These are phyloP conservation scores for Furcifer pardalis DNA, from an alignment of 2,797 vertebrate species.

Conservation along the genomic window DNA sequence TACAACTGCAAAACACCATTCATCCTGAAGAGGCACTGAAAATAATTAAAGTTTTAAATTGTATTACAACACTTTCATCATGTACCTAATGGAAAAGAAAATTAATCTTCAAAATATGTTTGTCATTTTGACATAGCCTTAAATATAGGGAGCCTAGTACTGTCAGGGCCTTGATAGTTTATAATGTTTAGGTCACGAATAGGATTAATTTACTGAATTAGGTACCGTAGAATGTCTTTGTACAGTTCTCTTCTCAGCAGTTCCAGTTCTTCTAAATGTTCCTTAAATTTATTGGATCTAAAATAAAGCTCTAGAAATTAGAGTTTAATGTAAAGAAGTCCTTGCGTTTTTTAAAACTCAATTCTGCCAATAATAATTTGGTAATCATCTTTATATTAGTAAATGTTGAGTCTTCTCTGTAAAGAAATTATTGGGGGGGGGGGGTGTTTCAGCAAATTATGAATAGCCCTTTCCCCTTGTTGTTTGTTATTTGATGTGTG, in stretches of 20 bases:
- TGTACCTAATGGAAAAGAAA: conserved; percentile 42
- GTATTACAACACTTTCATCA: conserved; percentile 50
- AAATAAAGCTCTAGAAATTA: conserved; percentile 1
- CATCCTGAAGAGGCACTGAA: conserved; percentile 32
- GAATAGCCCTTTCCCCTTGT: not conserved
- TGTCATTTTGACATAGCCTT: conserved; percentile 26
- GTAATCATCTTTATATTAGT: conserved; percentile 62
- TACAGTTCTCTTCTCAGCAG: conserved; percentile 15
- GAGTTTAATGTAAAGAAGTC: not conserved
- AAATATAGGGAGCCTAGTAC: conserved; percentile 39
- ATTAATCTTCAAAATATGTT: conserved; percentile 56
- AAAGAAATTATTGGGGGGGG: conserved; percentile 59
- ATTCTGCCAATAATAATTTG: conserved; percentile 73
- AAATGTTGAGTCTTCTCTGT: conserved; percentile 66
- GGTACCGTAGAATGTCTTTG: conserved; percentile 21
- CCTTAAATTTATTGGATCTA: conserved; percentile 31
- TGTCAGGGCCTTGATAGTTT: conserved; percentile 29
- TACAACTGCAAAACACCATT: conserved; percentile 39
- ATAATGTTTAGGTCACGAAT: conserved; percentile 26
- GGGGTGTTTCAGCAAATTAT: conserved; percentile 14
- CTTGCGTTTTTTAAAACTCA: conserved; percentile 35
- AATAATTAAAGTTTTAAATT: conserved; percentile 43
- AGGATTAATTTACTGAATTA: conserved; percentile 51
- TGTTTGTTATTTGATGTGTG: not conserved
- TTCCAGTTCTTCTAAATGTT: conserved; percentile 38